Evolutionary conservation across 2,113 vertebrate species (phyloP), one percentile per base, ranked within the genome.

Genomic region (Cheilinus undulatus): DNA sequence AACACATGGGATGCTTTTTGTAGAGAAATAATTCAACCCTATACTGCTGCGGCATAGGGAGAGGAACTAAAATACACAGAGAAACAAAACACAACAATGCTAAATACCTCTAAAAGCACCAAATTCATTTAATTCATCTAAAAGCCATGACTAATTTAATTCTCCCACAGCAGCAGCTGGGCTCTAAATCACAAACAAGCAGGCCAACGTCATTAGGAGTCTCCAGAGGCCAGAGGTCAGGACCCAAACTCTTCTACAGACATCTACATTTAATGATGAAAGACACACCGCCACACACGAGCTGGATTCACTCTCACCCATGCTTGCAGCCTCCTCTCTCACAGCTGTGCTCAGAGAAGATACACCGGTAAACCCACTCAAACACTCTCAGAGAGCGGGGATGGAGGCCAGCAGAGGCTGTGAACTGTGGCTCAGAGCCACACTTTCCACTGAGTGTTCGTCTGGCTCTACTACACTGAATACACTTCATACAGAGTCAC

Each of bases 191-290:
- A 36, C 36, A 22, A 36, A 58, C 22, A 5, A 38, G 34, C 26
- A 1, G 9, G 24, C n/a, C 3, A 7, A 15, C 27, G 26, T 22
- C 23, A 9, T 3, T 3, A 28, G n/a, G 13, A 0, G 17, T 12
- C 36, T 28, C 12, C 20, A 4, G 62, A 46, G 50, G 76, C 75
- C 76, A 68, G 38, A 53, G 75, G 60, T 71, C 81, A 45, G 51
- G 2, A 28, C 2, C 1, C 19, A 67, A 11, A 62, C 26, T 26
- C 42, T 32, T 28, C n/a, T 30, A 17, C 17, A 6, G 1, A 32
- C 42, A 42, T 28, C n/a, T 30, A 17, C 17, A 6, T 3, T 8
- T 15, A 23, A 61, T 12, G 20, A n/a, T 43, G 30, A 27, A 3
- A 1, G 15, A 46, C 40, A 20, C 49, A 34, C 34, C 4, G 3